These are phyloP conservation scores for Gari tellinella DNA, from an alignment of 2,888 invertebrate genomes.

Conservation along the genomic window DNA sequence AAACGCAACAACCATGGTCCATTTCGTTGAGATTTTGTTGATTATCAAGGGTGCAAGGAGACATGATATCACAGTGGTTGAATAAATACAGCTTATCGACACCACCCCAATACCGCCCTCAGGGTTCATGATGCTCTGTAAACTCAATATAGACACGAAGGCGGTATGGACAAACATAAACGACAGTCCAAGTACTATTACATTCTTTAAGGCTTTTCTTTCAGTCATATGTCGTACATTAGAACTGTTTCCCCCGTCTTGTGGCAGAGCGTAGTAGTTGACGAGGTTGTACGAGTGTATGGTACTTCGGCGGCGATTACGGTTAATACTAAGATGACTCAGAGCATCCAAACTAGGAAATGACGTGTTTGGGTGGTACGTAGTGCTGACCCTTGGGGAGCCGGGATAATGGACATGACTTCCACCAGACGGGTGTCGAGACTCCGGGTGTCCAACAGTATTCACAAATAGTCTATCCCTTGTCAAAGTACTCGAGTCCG, in stretches of 20 bases:
- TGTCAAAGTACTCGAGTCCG: constrained; percentile 55
- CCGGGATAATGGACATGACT: constrained; percentile 52
- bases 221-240: constrained; percentile 73
- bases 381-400: constrained; percentile 53
- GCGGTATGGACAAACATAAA: constrained; percentile 82
- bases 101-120: constrained; percentile 77
- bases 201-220: constrained; percentile 77
- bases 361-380: constrained; percentile 50
- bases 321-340: constrained; percentile 52
- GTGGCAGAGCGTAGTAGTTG: constrained; percentile 70
- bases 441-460: constrained; percentile 31
- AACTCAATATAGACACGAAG: constrained; percentile 80
- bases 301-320: constrained; percentile 73
- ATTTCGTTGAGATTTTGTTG: constrained; percentile 78
- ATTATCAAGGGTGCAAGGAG: constrained; percentile 81
- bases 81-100: constrained; percentile 80
- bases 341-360: constrained; percentile 55
- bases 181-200: constrained; percentile 77
- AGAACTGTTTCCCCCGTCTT: constrained; percentile 61
- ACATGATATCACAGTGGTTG: constrained; percentile 80
- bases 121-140: constrained; percentile 80
- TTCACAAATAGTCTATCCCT: constrained; percentile 48
- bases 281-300: constrained; percentile 72
- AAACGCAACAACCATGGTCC: constrained; percentile 80
- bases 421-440: constrained; percentile 36